Evolutionary conservation across 2,113 vertebrate genomes (phyloP), one percentile per base, ranked within the genome.

Genomic region (Dipodomys merriami): DNA sequence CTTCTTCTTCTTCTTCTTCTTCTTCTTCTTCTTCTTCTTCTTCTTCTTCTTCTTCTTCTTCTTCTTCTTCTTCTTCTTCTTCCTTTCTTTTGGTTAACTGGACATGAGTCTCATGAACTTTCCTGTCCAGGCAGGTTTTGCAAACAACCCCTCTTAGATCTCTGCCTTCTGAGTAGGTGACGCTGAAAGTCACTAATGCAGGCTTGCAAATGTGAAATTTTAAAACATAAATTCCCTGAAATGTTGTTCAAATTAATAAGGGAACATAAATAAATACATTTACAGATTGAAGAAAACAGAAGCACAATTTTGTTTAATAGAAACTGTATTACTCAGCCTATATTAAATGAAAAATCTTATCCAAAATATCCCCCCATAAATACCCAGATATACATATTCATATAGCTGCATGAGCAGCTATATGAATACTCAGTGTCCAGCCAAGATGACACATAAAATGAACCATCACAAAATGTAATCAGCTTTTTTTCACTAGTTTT

Each of bases 401-500:
- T 6, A 39, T 39, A 39, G 39, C 39, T 71, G 13, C 33, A 77
- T 85, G 13, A 81, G 13, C 22, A 76, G 83, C 29, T 82, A 49
- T 23, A 22, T 78, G n/a, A 13, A 29, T 23, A 25, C 29, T 0
- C 20, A 3, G 0, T 49, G 2, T 5, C 44, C 11, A 79, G 11
- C 35, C 8, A 62, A 27, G 1, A 53, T 73, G 30, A 72, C 53
- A n/a, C 23, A 53, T 53, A 49, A 46, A 73, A 44, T 80, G 69
- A 62, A 74, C 29, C 20, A 77, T 64, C 27, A 68, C 11, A 57
- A 65, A 78, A 0, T 78, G 0, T 29, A 46, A 82, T 69, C 8
- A 15, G 3, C 19, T 71, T 77, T 49, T 44, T 65, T 19, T 67
- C 69, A 86, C 5, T 85, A 82, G 29, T 7, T 89, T 84, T 57